A percentile compares a stretch with the other conserved stretches of the same genome.
Conservation (phyloP, 1,140 invertebrate genomes). For the Meloidogyne floridensis region DNA sequence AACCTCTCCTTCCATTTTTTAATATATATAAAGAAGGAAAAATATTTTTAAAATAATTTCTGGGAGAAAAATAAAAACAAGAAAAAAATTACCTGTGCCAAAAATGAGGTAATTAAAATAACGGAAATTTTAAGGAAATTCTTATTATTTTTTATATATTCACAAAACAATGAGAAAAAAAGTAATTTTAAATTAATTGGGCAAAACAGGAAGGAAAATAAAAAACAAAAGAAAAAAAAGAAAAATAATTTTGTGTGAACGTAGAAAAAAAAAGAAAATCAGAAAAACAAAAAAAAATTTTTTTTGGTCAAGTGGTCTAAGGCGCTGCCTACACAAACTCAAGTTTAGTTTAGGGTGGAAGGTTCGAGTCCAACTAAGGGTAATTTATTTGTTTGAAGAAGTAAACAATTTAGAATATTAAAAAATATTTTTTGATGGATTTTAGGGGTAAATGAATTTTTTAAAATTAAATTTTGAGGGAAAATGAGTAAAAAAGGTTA, state of each 20-base stretch:
- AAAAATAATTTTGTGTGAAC: too few species aligned
- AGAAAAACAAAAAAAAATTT: background rate
- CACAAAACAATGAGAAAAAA: background rate
- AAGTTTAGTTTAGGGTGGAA: too few species aligned
- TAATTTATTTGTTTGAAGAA: too few species aligned
- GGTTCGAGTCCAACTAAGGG: too few species aligned
- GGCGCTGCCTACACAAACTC: too few species aligned
- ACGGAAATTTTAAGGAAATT: background rate
- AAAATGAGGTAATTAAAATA: background rate
- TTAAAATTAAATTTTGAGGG: background rate
- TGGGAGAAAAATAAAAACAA: background rate
- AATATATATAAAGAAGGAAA: too few species aligned
- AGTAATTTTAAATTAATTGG: slow-evolving; percentile 4
- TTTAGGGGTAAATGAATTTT: too few species aligned
- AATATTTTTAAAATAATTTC: background rate
- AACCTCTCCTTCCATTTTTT: too few species aligned
- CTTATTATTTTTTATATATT: background rate
- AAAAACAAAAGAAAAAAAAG: background rate
- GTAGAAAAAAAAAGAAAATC: background rate
- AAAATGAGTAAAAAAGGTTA: too few species aligned
- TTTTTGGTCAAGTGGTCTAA: too few species aligned
- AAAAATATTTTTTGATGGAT: too few species aligned
- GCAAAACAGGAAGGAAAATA: background rate
- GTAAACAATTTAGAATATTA: too few species aligned
- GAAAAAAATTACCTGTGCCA: background rate